A percentile compares a stretch with the other conserved stretches of the same genome.
These are phyloP conservation scores for Drosophila neotestacea DNA, from an alignment of 2,888 invertebrate species.

Conservation along the genomic window DNA sequence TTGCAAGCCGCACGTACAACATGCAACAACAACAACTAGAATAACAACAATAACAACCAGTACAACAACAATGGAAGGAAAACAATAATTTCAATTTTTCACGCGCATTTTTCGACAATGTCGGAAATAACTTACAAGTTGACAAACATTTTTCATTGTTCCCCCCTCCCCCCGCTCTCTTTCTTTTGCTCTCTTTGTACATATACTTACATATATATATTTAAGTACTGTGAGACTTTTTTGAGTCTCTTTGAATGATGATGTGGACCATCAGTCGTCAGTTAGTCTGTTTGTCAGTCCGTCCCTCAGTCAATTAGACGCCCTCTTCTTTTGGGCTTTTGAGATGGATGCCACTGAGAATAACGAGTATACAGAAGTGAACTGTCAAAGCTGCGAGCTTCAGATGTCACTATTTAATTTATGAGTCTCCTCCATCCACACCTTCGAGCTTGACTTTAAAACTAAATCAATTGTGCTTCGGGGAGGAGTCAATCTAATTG, in stretches of 20 bases:
- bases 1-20: slow-evolving; percentile 61
- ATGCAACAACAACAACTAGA: slow-evolving; percentile 18
- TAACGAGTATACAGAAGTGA: slow-evolving; percentile 14
- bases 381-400: slow-evolving; percentile 14
- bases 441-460: background rate
- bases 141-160: slow-evolving; percentile 68
- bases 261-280: slow-evolving; percentile 46
- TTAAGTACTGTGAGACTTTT: slow-evolving; percentile 43
- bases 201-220: slow-evolving; percentile 18
- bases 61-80: slow-evolving; percentile 39
- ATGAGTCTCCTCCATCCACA: slow-evolving; percentile 3
- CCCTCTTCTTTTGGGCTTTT: background rate
- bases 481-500: background rate
- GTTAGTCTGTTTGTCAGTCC: slow-evolving; percentile 28
- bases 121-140: slow-evolving; percentile 75
- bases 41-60: slow-evolving; percentile 1
- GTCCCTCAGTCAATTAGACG: slow-evolving; percentile 32
- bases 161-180: background rate
- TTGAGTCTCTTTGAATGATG: slow-evolving; percentile 44
- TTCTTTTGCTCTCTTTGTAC: background rate
- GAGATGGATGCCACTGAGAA: slow-evolving; percentile 12
- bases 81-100: slow-evolving; percentile 71
- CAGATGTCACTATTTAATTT: slow-evolving; percentile 12
- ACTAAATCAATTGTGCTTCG: background rate
- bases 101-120: slow-evolving; percentile 68